phyloP scores from a whole-genome alignment of 2,113 vertebrate genomes.

The Apistogramma diplotaenia region DNA sequence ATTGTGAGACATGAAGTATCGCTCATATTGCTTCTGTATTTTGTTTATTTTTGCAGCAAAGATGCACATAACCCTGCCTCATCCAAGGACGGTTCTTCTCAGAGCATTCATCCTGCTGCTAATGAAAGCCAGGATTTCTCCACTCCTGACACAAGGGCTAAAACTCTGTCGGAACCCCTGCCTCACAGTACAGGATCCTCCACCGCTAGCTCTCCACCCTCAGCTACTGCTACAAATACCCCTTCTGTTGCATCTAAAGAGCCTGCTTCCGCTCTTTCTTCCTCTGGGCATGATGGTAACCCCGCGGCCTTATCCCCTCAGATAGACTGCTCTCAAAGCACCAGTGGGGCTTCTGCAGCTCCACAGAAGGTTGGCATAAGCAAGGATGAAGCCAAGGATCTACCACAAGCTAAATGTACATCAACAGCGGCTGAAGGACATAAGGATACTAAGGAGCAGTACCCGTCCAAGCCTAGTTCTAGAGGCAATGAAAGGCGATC shows the following conservation, averaged over 20 bases:
- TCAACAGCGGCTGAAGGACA: constrained; percentile 16
- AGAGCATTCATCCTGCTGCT: constrained; percentile 33
- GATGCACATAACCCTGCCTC: constrained; percentile 2
- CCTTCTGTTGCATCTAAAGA: constrained; percentile 11
- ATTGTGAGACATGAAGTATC: neutral
- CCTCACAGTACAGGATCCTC: constrained; percentile 17
- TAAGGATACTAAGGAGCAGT: constrained; percentile 32
- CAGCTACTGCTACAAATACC: constrained; percentile 16
- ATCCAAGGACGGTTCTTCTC: constrained; percentile 27
- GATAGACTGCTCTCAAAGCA: constrained; percentile 8
- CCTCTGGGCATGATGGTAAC: constrained; percentile 14
- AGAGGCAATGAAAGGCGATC: constrained; percentile 22
- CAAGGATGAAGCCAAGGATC: constrained; percentile 10
- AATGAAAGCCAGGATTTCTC: constrained; percentile 31
- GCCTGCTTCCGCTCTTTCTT: neutral
- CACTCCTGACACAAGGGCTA: constrained; percentile 47
- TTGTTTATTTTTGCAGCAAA: constrained; percentile 30
- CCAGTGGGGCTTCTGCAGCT: neutral
- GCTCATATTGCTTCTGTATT: neutral
- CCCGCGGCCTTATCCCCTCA: constrained; percentile 29
- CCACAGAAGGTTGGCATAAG: neutral
- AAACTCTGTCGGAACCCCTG: constrained; percentile 25
- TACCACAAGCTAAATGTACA: constrained; percentile 3
- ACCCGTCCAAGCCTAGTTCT: constrained; percentile 34
- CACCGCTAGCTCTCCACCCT: constrained; percentile 23